Evolutionary conservation across 2,113 vertebrate genomes (phyloP), one percentile per base, ranked within the genome.

Genomic region (Condylura cristata): DNA sequence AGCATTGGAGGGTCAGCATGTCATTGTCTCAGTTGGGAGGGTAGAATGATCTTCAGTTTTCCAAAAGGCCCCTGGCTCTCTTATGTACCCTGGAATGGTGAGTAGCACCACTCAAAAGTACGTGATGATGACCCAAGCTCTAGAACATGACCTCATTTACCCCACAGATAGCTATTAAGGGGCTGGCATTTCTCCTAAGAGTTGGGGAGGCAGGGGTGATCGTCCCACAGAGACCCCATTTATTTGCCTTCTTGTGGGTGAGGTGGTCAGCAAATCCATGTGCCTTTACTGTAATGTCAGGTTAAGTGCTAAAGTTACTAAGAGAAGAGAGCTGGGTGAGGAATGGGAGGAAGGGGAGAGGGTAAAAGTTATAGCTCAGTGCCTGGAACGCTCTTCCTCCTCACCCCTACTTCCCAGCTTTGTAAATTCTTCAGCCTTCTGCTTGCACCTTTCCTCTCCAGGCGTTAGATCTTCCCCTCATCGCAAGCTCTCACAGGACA

Each of bases 401-500:
- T 8, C 26, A 6, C 4, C 9, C 1, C 13, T 30, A 13, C 18
- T 53, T 17, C 8, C 5, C 5, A 18, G 9, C 18, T 44, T 70
- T 48, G n/a, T 70, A 58, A 16, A 7, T 53, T 56, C 37, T 46
- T 92, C 12, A 89, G 2, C 22, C 20, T n/a, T 70, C 34, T 41
- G 22, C 22, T 58, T 24, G 26, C 60, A 16, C 20, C 32, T 89
- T 26, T 32, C 5, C 20, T 41, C 17, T 85, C 32, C 30, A 24
- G 3, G 24, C 26, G 32, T 16, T 28, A 3, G 48, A 8, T 7
- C 13, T 30, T 5, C 11, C 26, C 5, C 5, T 1, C 46, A 26
- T 5, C n/a, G 39, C 37, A 34, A 48, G 28, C 20, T 8, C 53
- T 56, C 53, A 56, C 18, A 30, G 26, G 11, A 39, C 51, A 75